Evolutionary conservation across 2,113 vertebrate genomes (phyloP).

Genomic region (Octodon degus): DNA sequence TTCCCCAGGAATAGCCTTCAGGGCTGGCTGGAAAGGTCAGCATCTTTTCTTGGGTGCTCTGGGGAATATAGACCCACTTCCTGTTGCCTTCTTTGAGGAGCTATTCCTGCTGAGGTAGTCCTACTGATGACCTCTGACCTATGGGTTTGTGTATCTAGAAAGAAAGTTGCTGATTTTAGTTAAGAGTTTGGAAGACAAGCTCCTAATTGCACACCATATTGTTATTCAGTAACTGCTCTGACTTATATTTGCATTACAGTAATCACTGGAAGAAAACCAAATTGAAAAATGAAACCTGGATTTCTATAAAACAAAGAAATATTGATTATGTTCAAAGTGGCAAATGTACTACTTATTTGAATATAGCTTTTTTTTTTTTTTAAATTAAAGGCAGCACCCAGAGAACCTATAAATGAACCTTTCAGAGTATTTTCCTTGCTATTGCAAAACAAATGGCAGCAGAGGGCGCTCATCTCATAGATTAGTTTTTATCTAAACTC

Average conservation of each 20-base stretch:
- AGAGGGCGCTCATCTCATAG: constrained; percentile 74
- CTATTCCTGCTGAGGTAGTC: neutral
- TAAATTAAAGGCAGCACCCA: neutral
- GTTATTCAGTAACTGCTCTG: neutral
- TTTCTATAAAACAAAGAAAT: neutral
- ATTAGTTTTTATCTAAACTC: neutral
- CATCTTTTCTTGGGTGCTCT: neutral
- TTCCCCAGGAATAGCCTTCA: neutral
- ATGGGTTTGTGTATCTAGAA: neutral
- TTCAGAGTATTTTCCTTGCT: neutral
- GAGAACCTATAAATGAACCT: neutral
- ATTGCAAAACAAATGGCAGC: constrained; percentile 49
- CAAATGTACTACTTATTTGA: neutral
- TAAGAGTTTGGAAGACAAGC: neutral
- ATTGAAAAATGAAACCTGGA: neutral
- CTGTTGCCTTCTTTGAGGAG: neutral
- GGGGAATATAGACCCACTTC: neutral
- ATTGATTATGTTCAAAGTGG: neutral
- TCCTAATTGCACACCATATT: neutral
- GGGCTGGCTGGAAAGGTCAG: neutral
- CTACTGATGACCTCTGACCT: neutral
- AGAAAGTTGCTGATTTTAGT: neutral
- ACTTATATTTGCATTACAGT: neutral
- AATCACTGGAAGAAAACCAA: neutral
- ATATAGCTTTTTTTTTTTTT: neutral